phyloP scores from a whole-genome alignment of 2,888 invertebrate species.

The Geotrupes spiniger region DNA sequence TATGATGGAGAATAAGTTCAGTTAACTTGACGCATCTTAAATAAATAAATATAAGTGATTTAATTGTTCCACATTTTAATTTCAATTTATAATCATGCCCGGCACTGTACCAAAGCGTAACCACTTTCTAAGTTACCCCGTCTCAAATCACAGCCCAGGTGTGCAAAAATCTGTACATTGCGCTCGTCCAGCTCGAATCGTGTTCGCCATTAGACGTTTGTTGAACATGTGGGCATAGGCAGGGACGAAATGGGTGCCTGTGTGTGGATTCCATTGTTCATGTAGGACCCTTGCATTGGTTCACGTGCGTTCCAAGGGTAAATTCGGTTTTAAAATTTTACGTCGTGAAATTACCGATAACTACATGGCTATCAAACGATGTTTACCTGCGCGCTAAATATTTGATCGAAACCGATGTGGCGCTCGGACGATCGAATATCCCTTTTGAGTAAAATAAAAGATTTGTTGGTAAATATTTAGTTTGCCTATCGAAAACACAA shows the following conservation, averaged over 20 bases:
- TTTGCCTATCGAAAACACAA: too few relatives aligned
- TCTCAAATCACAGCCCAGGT: conserved; percentile 33
- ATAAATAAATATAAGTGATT: too few relatives aligned
- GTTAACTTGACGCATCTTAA: too few relatives aligned
- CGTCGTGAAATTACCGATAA: conserved; percentile 18
- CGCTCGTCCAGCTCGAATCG: conserved; percentile 13
- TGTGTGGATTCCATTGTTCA: conserved; percentile 33
- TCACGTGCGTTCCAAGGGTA: conserved; percentile 35
- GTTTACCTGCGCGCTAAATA: conserved; percentile 7
- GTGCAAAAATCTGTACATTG: conserved; percentile 32
- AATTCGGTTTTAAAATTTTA: conserved; percentile 28
- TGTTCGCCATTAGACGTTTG: background rate
- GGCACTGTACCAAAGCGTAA: conserved; percentile 29
- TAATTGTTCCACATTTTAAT: too few relatives aligned
- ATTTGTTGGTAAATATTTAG: too few relatives aligned
- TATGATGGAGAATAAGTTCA: too few relatives aligned
- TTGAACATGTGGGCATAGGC: background rate
- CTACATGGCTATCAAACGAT: conserved; percentile 2
- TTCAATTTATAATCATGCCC: conserved; percentile 23
- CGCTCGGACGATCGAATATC: too few relatives aligned
- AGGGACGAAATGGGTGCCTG: conserved; percentile 24
- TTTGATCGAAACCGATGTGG: conserved; percentile 11
- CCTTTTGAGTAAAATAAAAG: too few relatives aligned
- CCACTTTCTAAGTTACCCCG: conserved; percentile 31
- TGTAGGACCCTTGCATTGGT: conserved; percentile 28